Conservation (phyloP, 2,113 vertebrate genomes). For the Himantopus leucocephalus region DNA sequence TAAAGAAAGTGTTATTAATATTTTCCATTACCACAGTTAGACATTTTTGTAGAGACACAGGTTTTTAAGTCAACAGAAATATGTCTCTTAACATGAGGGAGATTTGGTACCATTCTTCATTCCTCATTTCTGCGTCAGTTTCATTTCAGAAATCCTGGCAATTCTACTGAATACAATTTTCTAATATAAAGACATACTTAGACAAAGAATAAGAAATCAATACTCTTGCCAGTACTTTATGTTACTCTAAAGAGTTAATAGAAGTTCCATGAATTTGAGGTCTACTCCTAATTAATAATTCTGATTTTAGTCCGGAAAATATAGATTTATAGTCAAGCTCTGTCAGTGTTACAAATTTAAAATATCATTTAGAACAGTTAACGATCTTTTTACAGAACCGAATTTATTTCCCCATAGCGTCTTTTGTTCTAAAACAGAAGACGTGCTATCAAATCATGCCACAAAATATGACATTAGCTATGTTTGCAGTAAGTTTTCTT, state of each 20-base stretch:
- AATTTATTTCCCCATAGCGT: not conserved
- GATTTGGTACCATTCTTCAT: not conserved
- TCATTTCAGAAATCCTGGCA: not conserved
- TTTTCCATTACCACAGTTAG: conserved; percentile 36
- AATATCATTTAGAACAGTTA: not conserved
- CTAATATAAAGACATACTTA: not conserved
- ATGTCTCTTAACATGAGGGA: not conserved
- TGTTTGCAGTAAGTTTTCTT: not conserved
- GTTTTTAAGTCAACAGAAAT: conserved; percentile 25
- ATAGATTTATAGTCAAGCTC: not conserved
- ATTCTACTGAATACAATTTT: not conserved
- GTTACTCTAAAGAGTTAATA: not conserved
- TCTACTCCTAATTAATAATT: not conserved
- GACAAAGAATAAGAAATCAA: not conserved
- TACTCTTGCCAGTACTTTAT: not conserved
- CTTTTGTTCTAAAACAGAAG: not conserved
- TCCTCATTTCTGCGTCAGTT: not conserved
- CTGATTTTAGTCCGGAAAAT: not conserved
- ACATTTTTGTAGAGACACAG: not conserved
- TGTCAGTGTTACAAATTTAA: not conserved
- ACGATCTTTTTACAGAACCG: not conserved
- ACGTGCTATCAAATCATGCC: not conserved
- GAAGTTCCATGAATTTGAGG: not conserved
- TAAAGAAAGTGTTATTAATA: not conserved
- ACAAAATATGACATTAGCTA: not conserved